Evolutionary conservation across 53 echinoderm and acorn worm species (phyloP).

Genomic region (Zoroaster sp.): DNA sequence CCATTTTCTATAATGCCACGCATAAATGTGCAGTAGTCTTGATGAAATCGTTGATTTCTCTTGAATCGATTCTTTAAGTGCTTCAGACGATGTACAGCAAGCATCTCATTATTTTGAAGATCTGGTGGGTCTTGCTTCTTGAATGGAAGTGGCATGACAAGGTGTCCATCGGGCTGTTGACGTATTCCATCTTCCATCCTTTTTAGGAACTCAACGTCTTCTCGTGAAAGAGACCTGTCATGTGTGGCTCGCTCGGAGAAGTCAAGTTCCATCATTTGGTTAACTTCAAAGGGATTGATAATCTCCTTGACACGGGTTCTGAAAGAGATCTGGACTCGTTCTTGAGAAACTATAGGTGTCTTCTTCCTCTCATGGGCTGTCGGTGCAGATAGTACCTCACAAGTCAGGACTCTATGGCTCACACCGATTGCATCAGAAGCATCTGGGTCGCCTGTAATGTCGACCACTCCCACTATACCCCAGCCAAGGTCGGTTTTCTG

Average conservation of each 20-base stretch:
- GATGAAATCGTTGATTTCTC: too few relatives aligned
- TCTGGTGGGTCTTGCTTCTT: too few relatives aligned
- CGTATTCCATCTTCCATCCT: slow-evolving; percentile 36
- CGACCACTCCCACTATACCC: slow-evolving; percentile 58
- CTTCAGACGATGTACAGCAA: too few relatives aligned
- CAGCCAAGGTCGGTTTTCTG: slow-evolving; percentile 63
- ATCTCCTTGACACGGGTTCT: slow-evolving; percentile 52
- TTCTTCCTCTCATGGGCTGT: neutral
- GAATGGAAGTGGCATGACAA: slow-evolving; percentile 47
- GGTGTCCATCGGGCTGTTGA: slow-evolving; percentile 1
- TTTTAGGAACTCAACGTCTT: slow-evolving; percentile 55
- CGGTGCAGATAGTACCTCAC: neutral
- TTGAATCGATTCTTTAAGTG: too few relatives aligned
- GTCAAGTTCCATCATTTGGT: slow-evolving; percentile 41
- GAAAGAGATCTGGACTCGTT: neutral
- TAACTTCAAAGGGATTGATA: slow-evolving; percentile 41
- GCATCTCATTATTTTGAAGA: too few relatives aligned
- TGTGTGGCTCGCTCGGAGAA: slow-evolving; percentile 11
- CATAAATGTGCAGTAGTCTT: too few relatives aligned
- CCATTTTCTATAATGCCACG: neutral
- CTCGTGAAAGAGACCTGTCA: slow-evolving; percentile 37
- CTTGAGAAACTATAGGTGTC: neutral
- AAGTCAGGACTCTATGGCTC: neutral
- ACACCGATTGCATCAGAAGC: neutral
- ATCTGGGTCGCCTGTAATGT: neutral